Conservation (phyloP, 2,113 vertebrate genomes). For the Mastomys coucha region DNA sequence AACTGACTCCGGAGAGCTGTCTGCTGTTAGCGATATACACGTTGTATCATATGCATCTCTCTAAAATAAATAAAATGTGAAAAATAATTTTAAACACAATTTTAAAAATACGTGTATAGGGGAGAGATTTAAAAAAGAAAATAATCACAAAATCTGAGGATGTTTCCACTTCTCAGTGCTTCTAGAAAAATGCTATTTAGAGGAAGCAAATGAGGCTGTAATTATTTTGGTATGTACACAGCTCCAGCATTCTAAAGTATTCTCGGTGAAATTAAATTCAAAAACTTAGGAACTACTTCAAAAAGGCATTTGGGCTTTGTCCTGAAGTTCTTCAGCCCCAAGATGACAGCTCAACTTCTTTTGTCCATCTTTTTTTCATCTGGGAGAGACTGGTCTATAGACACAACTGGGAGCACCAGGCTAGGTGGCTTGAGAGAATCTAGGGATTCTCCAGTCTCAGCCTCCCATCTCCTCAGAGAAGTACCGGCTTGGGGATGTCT, state of each 20-base stretch:
- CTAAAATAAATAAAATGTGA: not conserved
- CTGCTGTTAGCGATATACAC: not conserved
- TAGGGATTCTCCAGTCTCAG: not conserved
- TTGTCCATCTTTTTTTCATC: constrained; percentile 83
- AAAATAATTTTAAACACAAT: not conserved
- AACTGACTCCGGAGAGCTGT: fast-evolving
- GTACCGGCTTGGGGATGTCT: not conserved
- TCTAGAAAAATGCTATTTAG: not conserved
- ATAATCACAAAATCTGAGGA: not conserved
- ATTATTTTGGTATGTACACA: constrained; percentile 75
- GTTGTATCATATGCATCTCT: not conserved
- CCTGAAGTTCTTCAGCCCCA: constrained; percentile 80
- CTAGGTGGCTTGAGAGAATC: not conserved
- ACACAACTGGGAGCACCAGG: not conserved
- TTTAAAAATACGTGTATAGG: not conserved
- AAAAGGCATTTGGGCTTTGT: constrained; percentile 83
- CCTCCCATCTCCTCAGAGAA: not conserved
- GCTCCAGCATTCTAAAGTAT: constrained; percentile 74
- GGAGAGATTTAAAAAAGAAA: constrained; percentile 34
- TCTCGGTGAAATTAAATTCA: constrained; percentile 80
- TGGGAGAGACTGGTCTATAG: constrained; percentile 82
- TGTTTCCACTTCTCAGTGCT: not conserved
- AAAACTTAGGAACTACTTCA: constrained; percentile 81
- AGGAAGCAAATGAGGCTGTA: constrained; percentile 71
- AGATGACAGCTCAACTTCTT: constrained; percentile 82